Evolutionary conservation across 2,113 vertebrate genomes (phyloP), one percentile per base, ranked within the genome.

Genomic region (Paedocypris sp.): DNA sequence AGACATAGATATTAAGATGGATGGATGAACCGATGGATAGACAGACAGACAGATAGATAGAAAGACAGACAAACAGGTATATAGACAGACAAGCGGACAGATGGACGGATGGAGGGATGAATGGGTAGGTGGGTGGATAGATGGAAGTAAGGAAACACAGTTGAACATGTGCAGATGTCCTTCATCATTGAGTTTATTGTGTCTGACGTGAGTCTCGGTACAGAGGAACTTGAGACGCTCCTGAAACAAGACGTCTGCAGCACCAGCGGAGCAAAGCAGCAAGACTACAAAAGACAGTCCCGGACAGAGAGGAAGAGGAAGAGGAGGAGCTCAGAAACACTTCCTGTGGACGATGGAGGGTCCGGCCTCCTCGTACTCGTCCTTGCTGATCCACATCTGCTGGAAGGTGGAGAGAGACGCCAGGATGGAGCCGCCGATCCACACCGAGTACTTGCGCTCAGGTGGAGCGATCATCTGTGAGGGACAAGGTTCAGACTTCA

Each of bases 311-410:
- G 35, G 29, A 16, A 16, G 15, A 28, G 12, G 4, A n/a, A 16
- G 23, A 12, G 18, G 29, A 36, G 52, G 12, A 26, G 4, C 68
- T 85, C 83, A 91, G 85, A 92, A 91, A 81, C 90, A 92, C 76
- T 92, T 92, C 78, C 90, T 80, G 82, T 92, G 90, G 62, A 92
- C 88, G 13, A 92, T 92, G 58, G 90, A 92, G 11, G 90, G 90
- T 6, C 90, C 90, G 0, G 90, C 86, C 64, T 92, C 90, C 8
- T 91, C 90, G 0, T 92, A 92, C 67, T 92, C 90, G 0, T 87
- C 89, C 73, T 92, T 92, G 87, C 88, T 92, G 85, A 92, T 92
- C 90, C 90, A 92, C 90, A 91, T 92, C 81, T 91, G 89, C 83
- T 91, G 90, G 82, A 91, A 91, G 79, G 90, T 91, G 77, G 90